These are phyloP conservation scores for Spodoptera exigua DNA, from an alignment of 2,888 invertebrate genomes.

Conservation along the genomic window DNA sequence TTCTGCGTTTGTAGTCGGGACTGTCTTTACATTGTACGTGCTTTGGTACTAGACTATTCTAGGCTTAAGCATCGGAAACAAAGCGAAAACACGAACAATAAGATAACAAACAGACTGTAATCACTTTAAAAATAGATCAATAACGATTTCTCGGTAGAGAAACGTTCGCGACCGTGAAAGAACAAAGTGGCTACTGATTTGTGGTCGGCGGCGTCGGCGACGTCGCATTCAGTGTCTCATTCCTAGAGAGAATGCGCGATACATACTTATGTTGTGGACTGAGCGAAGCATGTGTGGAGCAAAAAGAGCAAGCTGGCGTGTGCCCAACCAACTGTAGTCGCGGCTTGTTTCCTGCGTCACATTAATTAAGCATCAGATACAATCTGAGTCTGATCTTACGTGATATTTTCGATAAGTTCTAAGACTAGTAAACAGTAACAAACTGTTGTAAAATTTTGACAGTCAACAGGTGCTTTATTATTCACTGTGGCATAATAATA, in stretches of 20 bases:
- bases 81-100: slow-evolving; percentile 72
- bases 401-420: slow-evolving; percentile 57
- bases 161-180: slow-evolving; percentile 77
- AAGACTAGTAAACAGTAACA: slow-evolving; percentile 57
- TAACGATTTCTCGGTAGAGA: slow-evolving; percentile 72
- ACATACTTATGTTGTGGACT: slow-evolving; percentile 59
- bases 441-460: slow-evolving; percentile 41
- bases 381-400: slow-evolving; percentile 72
- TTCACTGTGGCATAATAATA: slow-evolving; percentile 15
- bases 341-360: slow-evolving; percentile 83
- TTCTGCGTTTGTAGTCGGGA: slow-evolving; percentile 75
- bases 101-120: slow-evolving; percentile 74
- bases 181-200: slow-evolving; percentile 86
- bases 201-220: slow-evolving; percentile 69
- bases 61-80: slow-evolving; percentile 46
- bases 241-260: slow-evolving; percentile 74
- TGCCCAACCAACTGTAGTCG: slow-evolving; percentile 82
- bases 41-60: slow-evolving; percentile 54
- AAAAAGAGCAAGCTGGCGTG: slow-evolving; percentile 83
- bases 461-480: slow-evolving; percentile 59
- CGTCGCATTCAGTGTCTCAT: slow-evolving; percentile 77
- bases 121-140: slow-evolving; percentile 75
- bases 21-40: slow-evolving; percentile 57
- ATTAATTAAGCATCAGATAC: slow-evolving; percentile 85
- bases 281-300: slow-evolving; percentile 69